A percentile compares a stretch with the other conserved stretches of the same genome.
Evolutionary conservation across 2,113 vertebrate genomes (phyloP).

Genomic region (Myxocyprinus asiaticus): DNA sequence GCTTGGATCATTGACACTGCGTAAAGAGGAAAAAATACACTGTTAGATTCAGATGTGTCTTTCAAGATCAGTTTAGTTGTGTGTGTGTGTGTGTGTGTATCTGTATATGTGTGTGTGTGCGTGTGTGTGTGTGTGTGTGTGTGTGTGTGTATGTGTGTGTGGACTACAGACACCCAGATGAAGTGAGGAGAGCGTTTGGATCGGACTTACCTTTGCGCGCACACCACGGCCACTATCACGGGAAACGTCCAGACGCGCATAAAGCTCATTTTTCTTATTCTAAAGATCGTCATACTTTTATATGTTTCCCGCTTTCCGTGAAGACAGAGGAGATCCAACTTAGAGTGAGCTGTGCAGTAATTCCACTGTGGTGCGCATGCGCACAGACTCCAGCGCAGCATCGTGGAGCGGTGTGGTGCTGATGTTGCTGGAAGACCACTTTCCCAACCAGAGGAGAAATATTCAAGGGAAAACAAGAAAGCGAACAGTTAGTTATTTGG

Average conservation of each 20-base stretch:
- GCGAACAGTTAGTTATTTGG: constrained; percentile 7
- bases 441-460: constrained; percentile 75
- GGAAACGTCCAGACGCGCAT: constrained; percentile 84
- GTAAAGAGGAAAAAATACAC: constrained; percentile 46
- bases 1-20: constrained; percentile 90
- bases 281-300: constrained; percentile 85
- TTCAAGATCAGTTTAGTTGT: constrained; percentile 49
- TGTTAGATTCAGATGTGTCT: constrained; percentile 32
- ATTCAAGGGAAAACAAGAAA: constrained; percentile 76
- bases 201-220: constrained; percentile 91
- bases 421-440: constrained; percentile 79
- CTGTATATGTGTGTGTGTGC: no score
- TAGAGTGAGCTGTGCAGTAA: constrained; percentile 98
- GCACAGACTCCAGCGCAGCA: constrained; percentile 88
- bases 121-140: no score
- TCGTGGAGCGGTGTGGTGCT: constrained; percentile 85
- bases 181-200: constrained; percentile 54
- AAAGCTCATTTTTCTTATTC: constrained; percentile 84
- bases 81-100: not conserved
- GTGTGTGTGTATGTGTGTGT: not conserved
- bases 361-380: constrained; percentile 97
- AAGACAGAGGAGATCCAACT: constrained; percentile 93
- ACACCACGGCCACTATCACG: constrained; percentile 84
- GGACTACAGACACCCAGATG: constrained; percentile 53
- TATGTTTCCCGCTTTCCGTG: constrained; percentile 79